Base-by-base conservation (phyloP, 2,113 vertebrate species). In the Tenrec ecaudatus region DNA sequence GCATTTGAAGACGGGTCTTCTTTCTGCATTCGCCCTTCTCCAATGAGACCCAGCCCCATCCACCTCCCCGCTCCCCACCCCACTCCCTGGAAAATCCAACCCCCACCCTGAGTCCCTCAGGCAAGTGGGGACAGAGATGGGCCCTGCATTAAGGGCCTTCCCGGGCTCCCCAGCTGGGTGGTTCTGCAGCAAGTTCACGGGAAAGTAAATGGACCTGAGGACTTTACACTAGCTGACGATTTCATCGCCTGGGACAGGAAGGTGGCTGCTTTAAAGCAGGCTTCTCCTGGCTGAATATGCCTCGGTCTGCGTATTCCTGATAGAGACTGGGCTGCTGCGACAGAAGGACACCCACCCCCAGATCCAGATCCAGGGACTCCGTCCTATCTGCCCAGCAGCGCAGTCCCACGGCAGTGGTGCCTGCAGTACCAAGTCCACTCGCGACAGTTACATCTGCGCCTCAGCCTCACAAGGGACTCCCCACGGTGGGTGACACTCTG, bases 391-490 rank as follows among this genome's bases (percentile, higher is more conserved):
- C 38, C 43, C 40, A 25, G 16, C 40, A 14, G 31, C 11, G 12
- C 36, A 60, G 80, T 29, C 80, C 25, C 11, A 0, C 57, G 84
- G 62, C 57, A 25, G 15, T 2, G 0, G 84, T 31, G 3, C 3
- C 6, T 3, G 0, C 1, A 6, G 29, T 6, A 19, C 82, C 29
- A 4, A 27, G 3, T 6, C 1, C 27, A 36, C 82, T 7, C 19
- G 15, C 6, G 0, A 53, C 0, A 7, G 20, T 75, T 3, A 58
- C 2, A 25, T 2, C 87, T 0, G 16, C 25, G n/a, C 7, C 0
- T 3, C 1, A 2, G 68, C 15, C 4, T 29, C 76, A 16, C 38
- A 47, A 47, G 40, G 76, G 40, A 47, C 40, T 31, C 68, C 47
- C 19, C 43, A 20, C 20, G 10, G 16, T 0, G 25, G 36, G 29